Base-by-base conservation (phyloP, 2,888 invertebrate species). In the Conops quadrifasciatus region DNA sequence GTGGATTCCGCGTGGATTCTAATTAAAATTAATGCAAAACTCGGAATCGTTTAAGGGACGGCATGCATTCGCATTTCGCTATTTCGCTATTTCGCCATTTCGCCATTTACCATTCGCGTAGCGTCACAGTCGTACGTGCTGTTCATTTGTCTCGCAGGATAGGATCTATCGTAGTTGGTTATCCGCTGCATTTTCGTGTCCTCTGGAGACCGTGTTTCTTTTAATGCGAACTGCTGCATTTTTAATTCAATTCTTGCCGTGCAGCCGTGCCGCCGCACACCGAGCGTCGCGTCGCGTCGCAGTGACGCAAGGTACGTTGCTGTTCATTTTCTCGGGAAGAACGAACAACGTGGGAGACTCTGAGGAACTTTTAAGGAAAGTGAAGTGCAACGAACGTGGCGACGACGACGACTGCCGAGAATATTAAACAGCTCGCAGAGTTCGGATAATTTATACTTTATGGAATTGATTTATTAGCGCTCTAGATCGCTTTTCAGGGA, bases 21-120 rank as follows among this genome's bases (percentile, higher is more conserved):
- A 78, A 78, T 78, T 78, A 78, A 78, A 78, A 78, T 78, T 76
- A 78, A 78, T 77, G 78, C 78, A 76, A 77, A 77, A 75, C 75
- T 76, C 73, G 73, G 70, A 76, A 75, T 73, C 76, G 76, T 77
- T 78, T 77, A 73, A 53, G 53, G 53, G 7, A 15, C 36, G 36
- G 36, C 9, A 9, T 4, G 36, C 36, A 36, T 36, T 36, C 67
- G 73, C 69, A 69, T 43, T 56, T 28, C 36, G 19, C 24, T 28
- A 26, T n/a, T n/a, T n/a, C n/a, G n/a, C n/a, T n/a, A n/a, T n/a
- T n/a, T n/a, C n/a, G n/a, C n/a, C 69, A 69, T 43, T 56, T 28
- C 36, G 19, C 24, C 16, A 26, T 65, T 26, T 28, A 9, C 30
- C 15, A 26, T 13, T 49, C 28, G 47, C 28, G 45, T 13, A 7